phyloP scores from a whole-genome alignment of 2,888 invertebrate species.

The Patella depressa region DNA sequence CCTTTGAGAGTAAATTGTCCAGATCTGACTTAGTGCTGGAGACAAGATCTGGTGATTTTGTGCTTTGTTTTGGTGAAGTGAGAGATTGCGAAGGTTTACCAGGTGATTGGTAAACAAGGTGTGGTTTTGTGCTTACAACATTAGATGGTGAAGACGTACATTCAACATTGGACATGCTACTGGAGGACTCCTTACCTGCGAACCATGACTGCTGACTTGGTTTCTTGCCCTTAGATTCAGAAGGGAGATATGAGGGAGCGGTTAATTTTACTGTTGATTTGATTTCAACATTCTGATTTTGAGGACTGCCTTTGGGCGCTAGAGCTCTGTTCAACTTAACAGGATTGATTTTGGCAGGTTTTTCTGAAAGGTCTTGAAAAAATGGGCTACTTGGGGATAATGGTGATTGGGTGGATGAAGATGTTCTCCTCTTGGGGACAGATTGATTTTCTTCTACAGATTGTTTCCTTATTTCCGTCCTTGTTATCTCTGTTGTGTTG shows the following conservation, averaged over 20 bases:
- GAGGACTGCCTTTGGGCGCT: not conserved
- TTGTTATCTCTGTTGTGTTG: not conserved
- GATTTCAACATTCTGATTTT: not conserved
- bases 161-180: not conserved
- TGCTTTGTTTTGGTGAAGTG: too few relatives aligned
- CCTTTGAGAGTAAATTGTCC: too few relatives aligned
- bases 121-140: not conserved
- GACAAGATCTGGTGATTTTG: too few relatives aligned
- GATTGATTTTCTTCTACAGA: conserved; percentile 22
- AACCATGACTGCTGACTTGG: not conserved
- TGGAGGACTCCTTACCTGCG: conserved; percentile 6
- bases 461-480: conserved; percentile 2
- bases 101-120: not conserved
- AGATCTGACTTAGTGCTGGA: too few relatives aligned
- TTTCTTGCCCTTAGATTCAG: not conserved
- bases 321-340: conserved; percentile 6
- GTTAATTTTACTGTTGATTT: conserved; percentile 4
- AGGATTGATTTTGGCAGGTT: conserved; percentile 10
- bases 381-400: conserved; percentile 19
- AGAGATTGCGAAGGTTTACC: too few relatives aligned
- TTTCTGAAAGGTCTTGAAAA: not conserved
- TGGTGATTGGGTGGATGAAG: conserved; percentile 21
- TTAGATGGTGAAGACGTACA: conserved; percentile 1
- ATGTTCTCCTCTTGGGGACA: conserved; percentile 9
- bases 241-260: not conserved